These are phyloP conservation scores for Microcebus jonahi DNA, from an alignment of 2,113 vertebrate species.

Conservation along the genomic window DNA sequence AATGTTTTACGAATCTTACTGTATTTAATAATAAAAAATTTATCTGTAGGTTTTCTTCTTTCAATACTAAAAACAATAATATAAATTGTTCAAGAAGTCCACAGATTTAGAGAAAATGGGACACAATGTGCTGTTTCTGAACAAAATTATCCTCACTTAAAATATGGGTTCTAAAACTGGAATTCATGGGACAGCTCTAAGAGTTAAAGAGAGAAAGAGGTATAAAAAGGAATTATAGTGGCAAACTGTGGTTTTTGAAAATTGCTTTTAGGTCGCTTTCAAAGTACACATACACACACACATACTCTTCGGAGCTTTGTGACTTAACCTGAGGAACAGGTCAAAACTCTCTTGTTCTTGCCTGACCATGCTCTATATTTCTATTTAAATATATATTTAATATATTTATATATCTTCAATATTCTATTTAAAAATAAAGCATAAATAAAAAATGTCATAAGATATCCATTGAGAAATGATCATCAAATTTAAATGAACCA, in stretches of 20 bases:
- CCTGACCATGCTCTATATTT: background rate
- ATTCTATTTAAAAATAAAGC: no score
- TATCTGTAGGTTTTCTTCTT: constrained; percentile 29
- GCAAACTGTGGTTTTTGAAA: background rate
- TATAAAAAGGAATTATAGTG: background rate
- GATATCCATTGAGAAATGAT: no score
- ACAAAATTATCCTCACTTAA: constrained; percentile 33
- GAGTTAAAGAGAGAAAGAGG: background rate
- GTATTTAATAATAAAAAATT: background rate
- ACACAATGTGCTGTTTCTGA: background rate
- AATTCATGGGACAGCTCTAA: background rate
- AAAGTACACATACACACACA: background rate
- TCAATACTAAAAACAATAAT: background rate
- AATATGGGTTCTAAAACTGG: constrained; percentile 20
- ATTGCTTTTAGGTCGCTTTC: background rate
- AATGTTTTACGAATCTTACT: background rate
- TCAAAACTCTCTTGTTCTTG: background rate
- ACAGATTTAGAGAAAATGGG: constrained; percentile 7
- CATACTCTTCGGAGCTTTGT: background rate
- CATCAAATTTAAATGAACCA: no score
- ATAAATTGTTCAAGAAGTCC: background rate
- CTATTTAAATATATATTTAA: background rate
- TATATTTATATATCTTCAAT: no score
- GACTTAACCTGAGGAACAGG: background rate
- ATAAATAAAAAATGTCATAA: no score